A percentile compares a stretch with the other conserved stretches of the same genome.
Conservation (phyloP, 2,797 vertebrate genomes). For the Mus spretus region DNA sequence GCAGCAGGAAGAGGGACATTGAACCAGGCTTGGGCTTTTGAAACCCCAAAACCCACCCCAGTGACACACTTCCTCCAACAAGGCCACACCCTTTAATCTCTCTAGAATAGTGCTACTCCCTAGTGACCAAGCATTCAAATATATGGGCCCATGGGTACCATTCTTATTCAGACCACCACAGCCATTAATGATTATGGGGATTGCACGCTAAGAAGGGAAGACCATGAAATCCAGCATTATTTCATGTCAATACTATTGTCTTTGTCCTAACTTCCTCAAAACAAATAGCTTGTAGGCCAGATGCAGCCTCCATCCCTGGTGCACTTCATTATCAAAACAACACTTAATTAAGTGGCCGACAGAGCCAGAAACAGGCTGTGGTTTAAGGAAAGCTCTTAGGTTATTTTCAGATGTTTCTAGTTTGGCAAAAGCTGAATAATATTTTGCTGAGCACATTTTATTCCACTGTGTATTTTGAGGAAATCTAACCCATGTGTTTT, state of each 20-base stretch:
- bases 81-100: not conserved
- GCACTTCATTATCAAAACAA: conserved; percentile 79
- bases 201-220: conserved; percentile 70
- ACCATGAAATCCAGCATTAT: conserved; percentile 61
- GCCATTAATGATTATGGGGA: conserved; percentile 57
- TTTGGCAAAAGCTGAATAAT: conserved; percentile 76
- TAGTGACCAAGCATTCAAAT: not conserved
- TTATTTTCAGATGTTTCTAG: conserved; percentile 84
- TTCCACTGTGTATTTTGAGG: conserved; percentile 80
- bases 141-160: no score
- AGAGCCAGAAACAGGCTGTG: conserved; percentile 70
- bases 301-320: conserved; percentile 26
- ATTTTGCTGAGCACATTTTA: conserved; percentile 80
- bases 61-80: not conserved
- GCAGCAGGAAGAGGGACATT: not conserved
- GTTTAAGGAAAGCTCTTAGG: conserved; percentile 73
- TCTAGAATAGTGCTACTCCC: not conserved
- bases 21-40: not conserved
- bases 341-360: conserved; percentile 75
- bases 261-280: conserved; percentile 72
- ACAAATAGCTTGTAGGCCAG: conserved; percentile 49
- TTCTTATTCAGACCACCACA: not conserved
- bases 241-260: conserved; percentile 56
- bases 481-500: conserved; percentile 84
- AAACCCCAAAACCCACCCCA: not conserved